Percentiles rank a stretch among this genome's conserved stretches.
phyloP scores from a whole-genome alignment of 2,888 invertebrate genomes.

The Drosophila mimica region DNA sequence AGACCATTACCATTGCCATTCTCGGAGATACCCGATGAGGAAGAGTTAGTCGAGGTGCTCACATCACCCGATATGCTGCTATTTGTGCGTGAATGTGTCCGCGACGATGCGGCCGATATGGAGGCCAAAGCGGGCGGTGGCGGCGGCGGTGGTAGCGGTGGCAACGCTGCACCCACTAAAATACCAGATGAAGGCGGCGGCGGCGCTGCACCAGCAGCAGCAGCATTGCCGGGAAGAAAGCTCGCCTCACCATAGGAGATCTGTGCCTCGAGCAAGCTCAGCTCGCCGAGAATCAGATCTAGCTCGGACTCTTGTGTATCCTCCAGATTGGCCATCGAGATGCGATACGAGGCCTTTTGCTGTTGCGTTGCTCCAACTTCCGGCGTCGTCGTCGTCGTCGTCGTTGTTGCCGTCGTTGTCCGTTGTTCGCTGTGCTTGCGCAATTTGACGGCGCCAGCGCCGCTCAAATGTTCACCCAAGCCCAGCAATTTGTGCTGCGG shows the following conservation, averaged over 20 bases:
- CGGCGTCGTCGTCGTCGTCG: constrained; percentile 53
- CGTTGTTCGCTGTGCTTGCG: constrained; percentile 79
- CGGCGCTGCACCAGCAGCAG: constrained; percentile 20
- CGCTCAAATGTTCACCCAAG: constrained; percentile 46
- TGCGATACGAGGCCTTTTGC: constrained; percentile 87
- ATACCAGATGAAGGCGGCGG: neutral
- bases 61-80: constrained; percentile 85
- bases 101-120: constrained; percentile 74
- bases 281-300: constrained; percentile 97
- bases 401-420: constrained; percentile 64
- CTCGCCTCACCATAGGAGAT: constrained; percentile 75
- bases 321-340: constrained; percentile 98
- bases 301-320: constrained; percentile 98
- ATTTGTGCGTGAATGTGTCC: constrained; percentile 84
- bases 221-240: constrained; percentile 57
- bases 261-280: constrained; percentile 94
- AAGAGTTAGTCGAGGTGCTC: constrained; percentile 80
- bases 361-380: constrained; percentile 33
- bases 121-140: constrained; percentile 44
- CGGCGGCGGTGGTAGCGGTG: constrained; percentile 10
- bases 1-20: constrained; percentile 64
- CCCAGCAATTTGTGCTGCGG: constrained; percentile 56
- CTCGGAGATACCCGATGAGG: constrained; percentile 84
- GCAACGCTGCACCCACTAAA: constrained; percentile 5
- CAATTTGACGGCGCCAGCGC: constrained; percentile 77